Conservation (phyloP, 2,797 vertebrate genomes). For the Notoglanidium macrostoma region DNA sequence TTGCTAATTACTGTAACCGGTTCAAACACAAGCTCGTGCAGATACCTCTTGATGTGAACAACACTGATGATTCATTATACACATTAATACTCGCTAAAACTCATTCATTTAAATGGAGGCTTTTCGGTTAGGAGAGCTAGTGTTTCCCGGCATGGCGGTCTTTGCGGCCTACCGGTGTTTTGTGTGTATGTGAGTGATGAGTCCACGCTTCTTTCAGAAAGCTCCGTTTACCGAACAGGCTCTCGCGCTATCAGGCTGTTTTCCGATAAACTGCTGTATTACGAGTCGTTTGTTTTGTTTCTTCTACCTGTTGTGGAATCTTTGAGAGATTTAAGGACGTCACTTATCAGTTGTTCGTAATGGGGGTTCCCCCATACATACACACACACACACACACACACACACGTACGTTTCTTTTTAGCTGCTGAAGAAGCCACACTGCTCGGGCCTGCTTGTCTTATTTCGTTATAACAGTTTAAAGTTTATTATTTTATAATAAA, state of each 20-base stretch:
- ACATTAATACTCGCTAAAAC: not conserved
- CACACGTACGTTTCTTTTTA: no score
- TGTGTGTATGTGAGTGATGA: not conserved
- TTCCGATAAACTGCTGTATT: not conserved
- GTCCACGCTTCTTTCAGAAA: not conserved
- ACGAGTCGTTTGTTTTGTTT: not conserved
- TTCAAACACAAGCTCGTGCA: not conserved
- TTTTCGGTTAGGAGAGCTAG: not conserved
- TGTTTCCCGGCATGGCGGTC: slow-evolving; percentile 29
- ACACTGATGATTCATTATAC: not conserved
- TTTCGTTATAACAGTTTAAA: not conserved
- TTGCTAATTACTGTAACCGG: slow-evolving; percentile 4
- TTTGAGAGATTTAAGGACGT: slow-evolving; percentile 11
- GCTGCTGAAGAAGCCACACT: not conserved
- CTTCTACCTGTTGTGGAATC: no score
- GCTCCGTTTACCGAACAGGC: not conserved
- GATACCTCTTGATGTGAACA: not conserved
- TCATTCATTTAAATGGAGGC: not conserved
- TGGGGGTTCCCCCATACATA: not conserved
- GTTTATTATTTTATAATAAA: no score
- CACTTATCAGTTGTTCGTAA: not conserved
- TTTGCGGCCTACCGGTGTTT: slow-evolving; percentile 61
- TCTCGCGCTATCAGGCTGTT: no score
- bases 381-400: slow-evolving; percentile 9
- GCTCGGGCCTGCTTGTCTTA: not conserved